Evolutionary conservation across 2,888 invertebrate genomes (phyloP), one percentile per base, ranked within the genome.

Genomic region (Melipona beecheii): DNA sequence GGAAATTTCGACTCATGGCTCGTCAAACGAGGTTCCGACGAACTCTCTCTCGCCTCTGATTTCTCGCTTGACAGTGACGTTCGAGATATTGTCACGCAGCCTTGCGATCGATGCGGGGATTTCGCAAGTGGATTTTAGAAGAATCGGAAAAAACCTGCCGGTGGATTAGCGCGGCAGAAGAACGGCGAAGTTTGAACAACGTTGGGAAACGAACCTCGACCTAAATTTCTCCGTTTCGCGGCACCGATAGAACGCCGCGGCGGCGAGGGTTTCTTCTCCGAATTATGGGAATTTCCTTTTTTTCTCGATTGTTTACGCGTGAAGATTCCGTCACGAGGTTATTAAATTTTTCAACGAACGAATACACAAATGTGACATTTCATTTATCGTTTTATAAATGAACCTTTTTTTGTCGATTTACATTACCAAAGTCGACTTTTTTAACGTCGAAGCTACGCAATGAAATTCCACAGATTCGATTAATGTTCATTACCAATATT

Each of bases 191-290:
- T 74, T 74, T 54, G 54, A 65, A 50, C 36, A 52, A 65, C 52
- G 64, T 54, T 31, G 36, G n/a, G 17, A 43, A 56, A 49, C 52
- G 21, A 31, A n/a, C 52, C 70, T 71, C 72, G 79, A 81, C 81
- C 81, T 72, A 71, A 78, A 78, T 81, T 52, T 52, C 19, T 24
- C 15, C 15, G 24, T 56, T 43, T 43, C 43, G 21, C 54, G 11
- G 11, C 21, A 21, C n/a, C 36, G 78, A 65, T 65, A 36, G 65
- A 78, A 56, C 49, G 56, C 64, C 80, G 50, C 58, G n/a, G n/a
- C 49, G 54, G 4, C 69, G 11, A 52, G 52, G 24, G 62, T 43
- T 69, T 65, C 54, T 4, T 19, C 71, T 27, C 43, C 62, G 71
- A 56, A 19, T 31, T 54, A 49, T 64, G 64, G 27, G 62, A 43